Evolutionary conservation across 2,888 invertebrate genomes (phyloP).

Genomic region (Lithophane leautieri): DNA sequence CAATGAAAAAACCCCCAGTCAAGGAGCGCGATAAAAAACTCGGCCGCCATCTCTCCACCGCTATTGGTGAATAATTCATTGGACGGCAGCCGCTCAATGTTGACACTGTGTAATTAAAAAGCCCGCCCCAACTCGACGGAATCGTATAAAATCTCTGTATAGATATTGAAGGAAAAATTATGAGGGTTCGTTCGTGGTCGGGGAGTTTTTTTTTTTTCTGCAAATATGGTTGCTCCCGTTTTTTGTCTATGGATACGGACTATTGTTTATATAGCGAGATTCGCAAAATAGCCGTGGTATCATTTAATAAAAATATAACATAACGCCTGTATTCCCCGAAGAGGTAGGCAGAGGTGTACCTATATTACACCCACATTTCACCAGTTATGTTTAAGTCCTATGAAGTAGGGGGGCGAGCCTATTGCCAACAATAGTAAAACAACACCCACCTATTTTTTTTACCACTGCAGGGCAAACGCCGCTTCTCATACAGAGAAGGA

Average conservation of each 20-base stretch:
- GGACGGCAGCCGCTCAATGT: slow-evolving; percentile 71
- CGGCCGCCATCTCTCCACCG: slow-evolving; percentile 54
- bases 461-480: too few relatives aligned
- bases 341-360: too few relatives aligned
- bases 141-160: slow-evolving; percentile 68
- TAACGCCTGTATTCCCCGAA: too few relatives aligned
- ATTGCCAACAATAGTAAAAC: too few relatives aligned
- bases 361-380: too few relatives aligned
- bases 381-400: too few relatives aligned
- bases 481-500: too few relatives aligned
- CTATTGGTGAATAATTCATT: slow-evolving; percentile 82
- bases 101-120: slow-evolving; percentile 87
- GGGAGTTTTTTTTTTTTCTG: slow-evolving; percentile 2
- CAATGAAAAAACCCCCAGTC: slow-evolving; percentile 55
- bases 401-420: too few relatives aligned
- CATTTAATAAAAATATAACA: too few relatives aligned
- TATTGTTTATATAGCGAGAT: slow-evolving; percentile 1
- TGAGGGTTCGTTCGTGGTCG: slow-evolving; percentile 51
- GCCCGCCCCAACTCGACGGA: slow-evolving; percentile 70
- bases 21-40: slow-evolving; percentile 58
- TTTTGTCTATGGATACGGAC: slow-evolving; percentile 24
- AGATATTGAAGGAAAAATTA: slow-evolving; percentile 73
- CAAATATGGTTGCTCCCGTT: not conserved
- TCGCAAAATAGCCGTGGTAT: not conserved
- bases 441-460: too few relatives aligned